Base-by-base conservation (phyloP, 1,140 invertebrate genomes). In the Archegozetes longisetosus region DNA sequence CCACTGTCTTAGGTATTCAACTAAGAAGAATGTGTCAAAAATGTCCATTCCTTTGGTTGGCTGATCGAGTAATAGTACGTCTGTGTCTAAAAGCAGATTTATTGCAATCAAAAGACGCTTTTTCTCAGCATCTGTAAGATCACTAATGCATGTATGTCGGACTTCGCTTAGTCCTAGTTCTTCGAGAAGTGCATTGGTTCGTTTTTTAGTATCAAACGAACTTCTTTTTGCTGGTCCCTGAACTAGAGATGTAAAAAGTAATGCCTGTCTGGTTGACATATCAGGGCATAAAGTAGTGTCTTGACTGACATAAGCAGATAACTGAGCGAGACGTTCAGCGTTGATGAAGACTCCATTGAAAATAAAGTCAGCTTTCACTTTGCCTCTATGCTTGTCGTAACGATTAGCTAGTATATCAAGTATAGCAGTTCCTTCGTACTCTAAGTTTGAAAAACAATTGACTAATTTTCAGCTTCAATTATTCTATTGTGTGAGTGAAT, bases 1-100 rank as follows among this genome's bases (percentile, higher is more conserved):
- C 91, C 91, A 95, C 69, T 93, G 88, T 55, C 89, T 80, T 46
- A 95, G 72, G 71, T 92, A 94, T 70, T 95, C 91, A 25, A 95
- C 82, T 17, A 95, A 71, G 70, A 95, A 95, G 73, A 94, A 94
- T 0, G 88, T 89, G 68, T 96, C 91, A 64, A 94, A 94, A 58
- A 95, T 92, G 66, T 96, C 91, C 83, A 96, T 88, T 53, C 88
- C 87, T 67, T 82, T 82, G 0, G 88, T 90, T 2, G 90, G 86
- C 71, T 89, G 84, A 69, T 94, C 89, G 25, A 94, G 73, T 1
- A 90, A 77, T 0, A 94, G 74, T 32, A 94, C 78, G 56, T 89
- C 86, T 53, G 76, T 74, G 62, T 78, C 75, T 6, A 89, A 77
- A 17, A 94, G 71, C 20, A 96, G 73, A 65, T 89, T 85, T 68